Evolutionary conservation across 2,113 vertebrate species (phyloP).

Genomic region (Strigops habroptila): DNA sequence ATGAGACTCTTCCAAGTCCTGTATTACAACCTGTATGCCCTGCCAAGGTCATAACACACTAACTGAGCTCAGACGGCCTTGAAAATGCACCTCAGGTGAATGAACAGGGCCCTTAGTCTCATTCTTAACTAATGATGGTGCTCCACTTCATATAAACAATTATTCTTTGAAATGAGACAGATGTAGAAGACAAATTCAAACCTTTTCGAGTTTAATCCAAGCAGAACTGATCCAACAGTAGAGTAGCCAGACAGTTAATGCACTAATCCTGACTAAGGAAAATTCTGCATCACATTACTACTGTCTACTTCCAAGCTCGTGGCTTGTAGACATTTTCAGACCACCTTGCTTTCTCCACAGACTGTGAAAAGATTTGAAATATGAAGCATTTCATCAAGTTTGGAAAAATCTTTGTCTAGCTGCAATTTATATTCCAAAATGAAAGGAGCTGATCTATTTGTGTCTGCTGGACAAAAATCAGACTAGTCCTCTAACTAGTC

Average conservation of each 20-base stretch:
- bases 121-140: not conserved
- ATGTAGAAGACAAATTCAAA: not conserved
- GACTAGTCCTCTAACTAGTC: not conserved
- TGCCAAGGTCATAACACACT: not conserved
- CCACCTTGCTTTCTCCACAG: not conserved
- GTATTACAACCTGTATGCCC: not conserved
- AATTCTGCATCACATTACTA: not conserved
- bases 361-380: not conserved
- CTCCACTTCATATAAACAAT: not conserved
- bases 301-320: not conserved
- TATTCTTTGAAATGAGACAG: not conserved
- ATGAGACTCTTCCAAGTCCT: not conserved
- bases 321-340: not conserved
- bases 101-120: not conserved
- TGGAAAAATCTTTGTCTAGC: not conserved
- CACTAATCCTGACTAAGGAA: not conserved
- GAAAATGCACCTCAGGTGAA: not conserved
- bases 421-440: not conserved
- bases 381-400: not conserved
- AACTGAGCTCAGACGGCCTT: not conserved
- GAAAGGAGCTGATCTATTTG: not conserved
- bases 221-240: not conserved
- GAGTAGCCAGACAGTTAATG: not conserved
- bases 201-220: not conserved
- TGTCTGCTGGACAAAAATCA: not conserved